Evolutionary conservation across 2,113 vertebrate species (phyloP), one percentile per base, ranked within the genome.

Genomic region (Brienomyrus brachyistius): DNA sequence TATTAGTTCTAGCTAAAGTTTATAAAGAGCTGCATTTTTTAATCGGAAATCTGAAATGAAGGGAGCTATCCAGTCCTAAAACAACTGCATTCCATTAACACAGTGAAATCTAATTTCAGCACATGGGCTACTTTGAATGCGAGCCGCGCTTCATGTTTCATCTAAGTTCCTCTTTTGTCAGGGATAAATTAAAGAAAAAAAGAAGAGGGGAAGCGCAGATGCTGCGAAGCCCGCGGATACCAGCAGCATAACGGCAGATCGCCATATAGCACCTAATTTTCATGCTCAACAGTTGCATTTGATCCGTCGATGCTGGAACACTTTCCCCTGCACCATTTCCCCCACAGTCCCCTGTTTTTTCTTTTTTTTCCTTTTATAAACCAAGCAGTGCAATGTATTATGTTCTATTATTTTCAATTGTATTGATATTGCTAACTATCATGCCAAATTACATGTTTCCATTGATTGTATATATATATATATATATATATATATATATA

Each of bases 281-380:
- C n/a, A 21, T 56, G 90, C 91, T 92, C 92, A 94, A 92, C 93
- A 93, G 91, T 93, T 94, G 92, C 45, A 27, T 19, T 50, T 17
- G 21, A 48, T 66, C 31, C 31, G 7, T 27, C 10, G n/a, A 48
- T 35, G 27, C 50, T 35, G 83, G n/a, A 13, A 85, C 50, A 40
- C 31, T 86, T 66, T 62, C 23, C 11, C 23, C 88, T 52, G 88
- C 83, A 47, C 74, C 88, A 88, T 77, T 48, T 40, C 56, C 45
- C 40, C 43, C 45, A 35, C 4, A 17, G 23, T 27, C n/a, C 40
- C 40, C 40, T 40, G 40, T 2, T 40, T 40, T 40, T 40, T 40
- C 40, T 40, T 2, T 2, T 40, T 40, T 40, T 40, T 47, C 1
- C 31, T 31, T 17, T 45, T 45, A 27, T 66, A 6, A 62, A 40